Evolutionary conservation across 2,888 invertebrate species (phyloP).

Genomic region (Ormyrus nitidulus): DNA sequence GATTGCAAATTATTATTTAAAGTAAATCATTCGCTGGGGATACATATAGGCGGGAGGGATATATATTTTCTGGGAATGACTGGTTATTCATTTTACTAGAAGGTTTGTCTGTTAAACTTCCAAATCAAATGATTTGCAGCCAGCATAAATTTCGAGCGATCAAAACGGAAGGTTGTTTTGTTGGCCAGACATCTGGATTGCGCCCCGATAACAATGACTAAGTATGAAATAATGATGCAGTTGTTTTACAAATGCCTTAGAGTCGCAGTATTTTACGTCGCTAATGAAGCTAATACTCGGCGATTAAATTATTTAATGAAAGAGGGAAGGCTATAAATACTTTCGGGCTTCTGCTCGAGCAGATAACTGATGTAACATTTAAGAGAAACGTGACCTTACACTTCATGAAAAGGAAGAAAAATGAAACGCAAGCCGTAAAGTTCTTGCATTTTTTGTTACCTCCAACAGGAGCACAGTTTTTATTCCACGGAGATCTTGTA

Average conservation of each 20-base stretch:
- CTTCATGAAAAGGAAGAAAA: conserved; percentile 2
- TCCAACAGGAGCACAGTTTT: background rate
- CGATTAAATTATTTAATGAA: too few species aligned
- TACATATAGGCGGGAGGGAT: too few species aligned
- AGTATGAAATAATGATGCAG: background rate
- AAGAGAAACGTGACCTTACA: background rate
- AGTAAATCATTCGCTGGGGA: too few species aligned
- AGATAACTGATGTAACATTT: background rate
- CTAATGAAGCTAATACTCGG: too few species aligned
- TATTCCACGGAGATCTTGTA: background rate
- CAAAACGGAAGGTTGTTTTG: conserved; percentile 20
- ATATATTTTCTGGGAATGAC: background rate
- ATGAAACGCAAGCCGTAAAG: background rate
- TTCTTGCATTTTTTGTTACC: background rate
- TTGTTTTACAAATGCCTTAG: too few species aligned
- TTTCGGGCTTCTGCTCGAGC: too few species aligned
- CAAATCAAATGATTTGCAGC: conserved; percentile 30
- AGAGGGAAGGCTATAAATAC: too few species aligned
- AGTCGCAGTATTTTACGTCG: too few species aligned
- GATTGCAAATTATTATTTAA: too few species aligned
- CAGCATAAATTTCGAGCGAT: conserved; percentile 40
- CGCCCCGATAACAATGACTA: conserved; percentile 18
- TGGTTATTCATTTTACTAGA: conserved; percentile 44
- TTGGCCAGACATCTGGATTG: conserved; percentile 3
- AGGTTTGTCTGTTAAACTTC: conserved; percentile 28